These are phyloP conservation scores for Thecocarcelia acutangulata DNA, from an alignment of 2,888 invertebrate species.

Conservation along the genomic window DNA sequence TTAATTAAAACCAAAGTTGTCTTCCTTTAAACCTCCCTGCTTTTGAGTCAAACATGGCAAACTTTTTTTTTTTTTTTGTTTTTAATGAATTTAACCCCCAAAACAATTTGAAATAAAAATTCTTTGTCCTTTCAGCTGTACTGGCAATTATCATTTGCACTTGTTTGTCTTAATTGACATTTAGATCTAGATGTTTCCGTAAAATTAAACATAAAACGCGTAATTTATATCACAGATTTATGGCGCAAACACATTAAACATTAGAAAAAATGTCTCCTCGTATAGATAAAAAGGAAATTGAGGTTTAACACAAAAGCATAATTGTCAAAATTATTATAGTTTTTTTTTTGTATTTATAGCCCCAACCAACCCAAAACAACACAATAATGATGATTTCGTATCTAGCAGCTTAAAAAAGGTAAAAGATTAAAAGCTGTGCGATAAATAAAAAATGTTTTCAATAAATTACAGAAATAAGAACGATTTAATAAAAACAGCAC, in stretches of 20 bases:
- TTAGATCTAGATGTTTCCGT: slow-evolving; percentile 42
- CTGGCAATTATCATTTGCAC: slow-evolving; percentile 5
- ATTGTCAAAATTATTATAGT: slow-evolving; percentile 32
- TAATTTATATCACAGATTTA: slow-evolving; percentile 53
- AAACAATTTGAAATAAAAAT: background rate
- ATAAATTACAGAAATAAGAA: background rate
- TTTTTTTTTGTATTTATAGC: too few species aligned
- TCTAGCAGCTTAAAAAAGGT: background rate
- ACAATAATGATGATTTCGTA: background rate
- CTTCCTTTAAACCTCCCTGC: too few species aligned
- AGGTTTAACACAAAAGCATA: slow-evolving; percentile 47
- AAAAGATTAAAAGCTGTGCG: too few species aligned
- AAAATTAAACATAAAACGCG: slow-evolving; percentile 37
- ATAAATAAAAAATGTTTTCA: too few species aligned
- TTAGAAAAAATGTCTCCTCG: background rate
- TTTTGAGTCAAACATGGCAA: too few species aligned
- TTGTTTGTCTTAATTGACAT: slow-evolving; percentile 27
- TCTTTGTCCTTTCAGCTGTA: slow-evolving; percentile 1
- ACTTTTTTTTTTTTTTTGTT: too few species aligned
- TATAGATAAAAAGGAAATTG: slow-evolving; percentile 45
- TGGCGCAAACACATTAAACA: slow-evolving; percentile 26
- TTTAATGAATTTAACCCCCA: background rate
- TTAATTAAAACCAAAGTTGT: too few species aligned
- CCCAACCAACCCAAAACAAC: background rate
- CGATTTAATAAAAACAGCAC: slow-evolving; percentile 28